Conservation (phyloP, 2,113 vertebrate species). For the Piprites chloris region DNA sequence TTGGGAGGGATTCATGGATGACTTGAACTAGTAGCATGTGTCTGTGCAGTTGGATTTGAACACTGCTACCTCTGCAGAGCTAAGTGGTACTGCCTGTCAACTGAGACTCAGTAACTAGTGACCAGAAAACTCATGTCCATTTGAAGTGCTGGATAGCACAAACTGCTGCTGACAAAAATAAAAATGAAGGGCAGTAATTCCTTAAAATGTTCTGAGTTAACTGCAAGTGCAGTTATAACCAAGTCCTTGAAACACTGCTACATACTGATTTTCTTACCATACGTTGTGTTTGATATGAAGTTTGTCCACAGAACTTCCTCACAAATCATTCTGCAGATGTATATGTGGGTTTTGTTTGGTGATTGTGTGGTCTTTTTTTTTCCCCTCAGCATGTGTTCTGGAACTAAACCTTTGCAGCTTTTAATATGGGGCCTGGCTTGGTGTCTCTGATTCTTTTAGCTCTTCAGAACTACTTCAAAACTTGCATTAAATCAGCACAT, state of each 20-base stretch:
- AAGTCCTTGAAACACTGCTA: background rate
- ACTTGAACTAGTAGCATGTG: background rate
- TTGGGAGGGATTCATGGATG: background rate
- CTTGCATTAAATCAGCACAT: background rate
- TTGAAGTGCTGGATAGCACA: background rate
- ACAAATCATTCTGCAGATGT: background rate
- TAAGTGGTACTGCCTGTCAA: background rate
- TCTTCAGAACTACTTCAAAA: background rate
- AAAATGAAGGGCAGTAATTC: background rate
- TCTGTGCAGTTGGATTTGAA: background rate
- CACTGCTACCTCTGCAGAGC: background rate
- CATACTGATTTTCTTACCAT: rapidly evolving
- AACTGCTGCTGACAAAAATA: background rate
- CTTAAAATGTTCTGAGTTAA: background rate
- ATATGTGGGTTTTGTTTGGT: background rate
- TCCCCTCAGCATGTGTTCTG: background rate
- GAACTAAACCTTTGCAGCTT: background rate
- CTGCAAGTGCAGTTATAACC: background rate
- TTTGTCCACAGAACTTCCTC: background rate
- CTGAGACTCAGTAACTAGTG: background rate
- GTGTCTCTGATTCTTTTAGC: background rate
- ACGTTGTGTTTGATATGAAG: background rate
- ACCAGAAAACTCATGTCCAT: rapidly evolving
- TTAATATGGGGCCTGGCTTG: background rate
- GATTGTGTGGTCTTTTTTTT: background rate